phyloP scores from a whole-genome alignment of 2,888 invertebrate genomes.

The Trypoxylon attenuatum region DNA sequence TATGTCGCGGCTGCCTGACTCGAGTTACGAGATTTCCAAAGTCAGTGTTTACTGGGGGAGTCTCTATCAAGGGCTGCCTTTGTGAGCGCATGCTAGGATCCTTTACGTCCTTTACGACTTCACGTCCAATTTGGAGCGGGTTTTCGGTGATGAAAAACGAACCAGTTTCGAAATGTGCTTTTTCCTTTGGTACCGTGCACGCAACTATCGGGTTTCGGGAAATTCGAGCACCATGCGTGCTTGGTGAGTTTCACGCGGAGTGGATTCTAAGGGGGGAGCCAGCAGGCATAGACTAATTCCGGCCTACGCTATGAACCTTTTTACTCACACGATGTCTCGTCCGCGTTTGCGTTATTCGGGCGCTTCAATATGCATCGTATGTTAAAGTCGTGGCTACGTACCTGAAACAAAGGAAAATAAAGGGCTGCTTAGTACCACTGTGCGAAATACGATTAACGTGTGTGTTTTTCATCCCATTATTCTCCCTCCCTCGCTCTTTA shows the following conservation, averaged over 20 bases:
- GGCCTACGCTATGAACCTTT: conserved; percentile 9
- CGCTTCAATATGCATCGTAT: conserved; percentile 44
- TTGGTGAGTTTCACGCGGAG: neutral
- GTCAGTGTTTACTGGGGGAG: neutral
- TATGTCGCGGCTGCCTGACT: conserved; percentile 37
- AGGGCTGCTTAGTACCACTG: no score
- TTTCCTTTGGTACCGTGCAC: neutral
- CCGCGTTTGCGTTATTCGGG: conserved; percentile 39
- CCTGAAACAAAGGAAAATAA: conserved; percentile 34
- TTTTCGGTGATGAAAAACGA: neutral
- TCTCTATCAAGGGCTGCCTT: neutral
- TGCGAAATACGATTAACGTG: no score
- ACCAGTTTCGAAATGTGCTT: neutral
- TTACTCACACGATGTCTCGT: conserved; percentile 46
- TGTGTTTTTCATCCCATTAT: no score
- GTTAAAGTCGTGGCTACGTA: conserved; percentile 37
- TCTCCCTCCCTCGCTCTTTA: no score
- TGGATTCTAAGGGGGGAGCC: neutral
- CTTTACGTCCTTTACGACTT: neutral
- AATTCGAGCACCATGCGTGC: neutral
- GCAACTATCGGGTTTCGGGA: neutral
- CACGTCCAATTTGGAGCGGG: neutral
- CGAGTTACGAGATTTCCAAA: neutral
- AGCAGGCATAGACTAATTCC: neutral
- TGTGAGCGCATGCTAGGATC: neutral